Base-by-base conservation (phyloP, 2,797 vertebrate species). In the Lagocephalus sceleratus region DNA sequence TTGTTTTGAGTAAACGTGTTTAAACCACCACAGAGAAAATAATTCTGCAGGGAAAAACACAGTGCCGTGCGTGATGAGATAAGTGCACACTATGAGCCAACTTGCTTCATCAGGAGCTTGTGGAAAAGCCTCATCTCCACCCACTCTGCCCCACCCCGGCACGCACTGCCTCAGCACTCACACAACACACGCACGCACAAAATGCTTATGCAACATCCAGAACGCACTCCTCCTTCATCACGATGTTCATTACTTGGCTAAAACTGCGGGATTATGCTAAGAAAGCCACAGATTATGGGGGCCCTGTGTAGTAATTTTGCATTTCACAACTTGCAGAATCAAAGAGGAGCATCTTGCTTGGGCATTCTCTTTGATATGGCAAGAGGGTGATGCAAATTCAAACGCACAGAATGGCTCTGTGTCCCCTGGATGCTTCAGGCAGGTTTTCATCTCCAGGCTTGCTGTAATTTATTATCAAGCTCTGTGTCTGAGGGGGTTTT, bases 291-390 rank as follows among this genome's bases (percentile, higher is more conserved):
- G 83, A 86, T 86, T 83, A 87, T 68, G 50, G 54, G 52, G 53
- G 59, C 68, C 68, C 82, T 38, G 42, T 61, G 38, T 60, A 77
- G 69, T 43, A 78, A 79, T 51, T 79, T 74, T 74, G 73, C 74
- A 71, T 84, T 66, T 78, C 75, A 65, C 60, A 60, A 76, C 50
- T 42, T 46, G 66, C 25, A 66, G 53, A 84, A 79, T 77, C 75
- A 83, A 83, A 82, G 77, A 54, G 60, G 54, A 60, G 47, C 48
- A 64, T 79, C 79, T 75, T 19, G 65, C 75, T 85, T 50, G 73
- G 57, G 71, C 39, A 85, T 84, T 83, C 81, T 57, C 81, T 88
- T 85, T 87, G 82, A 85, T 75, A 73, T 81, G 83, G 81, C 83
- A 79, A n/a, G 60, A 52, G 62, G 70, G 65, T 71, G 75, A 87